Percentiles rank a stretch among this genome's conserved stretches.
These are phyloP conservation scores for Pandemis cinnamomeana DNA, from an alignment of 2,888 invertebrate species.

Conservation along the genomic window DNA sequence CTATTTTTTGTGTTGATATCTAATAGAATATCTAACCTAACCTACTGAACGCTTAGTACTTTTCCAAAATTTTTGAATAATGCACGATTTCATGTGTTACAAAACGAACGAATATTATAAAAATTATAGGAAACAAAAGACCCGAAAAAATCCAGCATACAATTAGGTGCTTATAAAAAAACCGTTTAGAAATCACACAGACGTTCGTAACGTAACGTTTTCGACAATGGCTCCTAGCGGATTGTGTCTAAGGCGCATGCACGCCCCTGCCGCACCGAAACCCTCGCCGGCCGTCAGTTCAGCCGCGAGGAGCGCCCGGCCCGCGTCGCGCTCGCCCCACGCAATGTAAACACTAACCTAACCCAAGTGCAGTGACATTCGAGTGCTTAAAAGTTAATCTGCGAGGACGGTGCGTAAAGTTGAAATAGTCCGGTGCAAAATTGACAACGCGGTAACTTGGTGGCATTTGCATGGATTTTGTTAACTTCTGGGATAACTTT, in stretches of 20 bases:
- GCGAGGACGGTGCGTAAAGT: conserved; percentile 29
- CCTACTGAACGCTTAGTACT: too few species aligned
- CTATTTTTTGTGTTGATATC: too few species aligned
- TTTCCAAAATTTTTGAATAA: too few species aligned
- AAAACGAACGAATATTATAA: too few species aligned
- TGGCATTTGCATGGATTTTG: neutral
- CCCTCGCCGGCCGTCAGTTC: conserved; percentile 64
- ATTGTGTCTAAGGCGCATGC: conserved; percentile 76
- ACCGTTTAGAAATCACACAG: neutral
- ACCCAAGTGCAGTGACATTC: conserved; percentile 57
- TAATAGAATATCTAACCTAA: too few species aligned
- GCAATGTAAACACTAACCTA: conserved; percentile 62
- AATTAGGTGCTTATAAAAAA: neutral
- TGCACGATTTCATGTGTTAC: too few species aligned
- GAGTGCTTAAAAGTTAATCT: conserved; percentile 54
- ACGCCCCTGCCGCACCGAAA: conserved; percentile 59
- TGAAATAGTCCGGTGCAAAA: neutral
- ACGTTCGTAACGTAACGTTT: conserved; percentile 42
- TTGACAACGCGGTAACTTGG: neutral
- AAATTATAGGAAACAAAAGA: too few species aligned
- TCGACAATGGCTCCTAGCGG: conserved; percentile 69
- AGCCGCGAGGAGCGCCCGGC: conserved; percentile 60
- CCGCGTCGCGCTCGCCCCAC: conserved; percentile 55
- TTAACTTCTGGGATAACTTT: neutral
- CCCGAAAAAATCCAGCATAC: too few species aligned